phyloP scores from a whole-genome alignment of 2,797 vertebrate species.

The Danio aesculapii region DNA sequence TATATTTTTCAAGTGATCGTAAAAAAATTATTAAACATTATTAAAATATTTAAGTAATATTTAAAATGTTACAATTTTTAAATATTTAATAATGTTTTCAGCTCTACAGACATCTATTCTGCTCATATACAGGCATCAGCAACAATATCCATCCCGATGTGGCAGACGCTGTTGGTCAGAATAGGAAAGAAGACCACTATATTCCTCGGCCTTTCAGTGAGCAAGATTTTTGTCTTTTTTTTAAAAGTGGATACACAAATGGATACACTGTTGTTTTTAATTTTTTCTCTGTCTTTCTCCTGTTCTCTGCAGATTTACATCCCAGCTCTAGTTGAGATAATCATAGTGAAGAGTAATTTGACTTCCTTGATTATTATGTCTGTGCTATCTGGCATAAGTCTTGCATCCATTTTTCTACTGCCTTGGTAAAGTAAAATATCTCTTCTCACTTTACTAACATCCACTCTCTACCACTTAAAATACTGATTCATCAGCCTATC shows the following conservation, averaged over 20 bases:
- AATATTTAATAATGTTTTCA: too few relatives aligned
- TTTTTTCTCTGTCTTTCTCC: background rate
- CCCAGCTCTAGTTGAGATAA: conserved; percentile 66
- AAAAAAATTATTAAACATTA: too few relatives aligned
- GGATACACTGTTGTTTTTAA: too few relatives aligned
- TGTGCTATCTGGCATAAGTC: conserved; percentile 67
- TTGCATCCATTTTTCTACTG: conserved; percentile 67
- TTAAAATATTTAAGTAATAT: too few relatives aligned
- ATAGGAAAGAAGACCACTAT: conserved; percentile 73
- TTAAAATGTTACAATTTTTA: too few relatives aligned
- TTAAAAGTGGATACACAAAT: too few relatives aligned
- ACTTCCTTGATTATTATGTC: conserved; percentile 56
- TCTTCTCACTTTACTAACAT: too few relatives aligned
- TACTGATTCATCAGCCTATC: too few relatives aligned
- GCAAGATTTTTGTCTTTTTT: conserved; percentile 34
- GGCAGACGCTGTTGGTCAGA: conserved; percentile 71
- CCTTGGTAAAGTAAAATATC: conserved; percentile 67
- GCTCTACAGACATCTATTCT: too few relatives aligned
- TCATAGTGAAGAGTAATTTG: conserved; percentile 60
- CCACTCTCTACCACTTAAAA: too few relatives aligned
- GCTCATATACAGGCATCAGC: conserved; percentile 61
- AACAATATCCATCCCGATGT: conserved; percentile 69
- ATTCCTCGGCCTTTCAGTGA: conserved; percentile 71
- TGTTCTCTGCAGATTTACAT: conserved; percentile 65
- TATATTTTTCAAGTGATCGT: too few relatives aligned